Evolutionary conservation across 1,140 invertebrate genomes (phyloP).

Genomic region (Pseudomyrmex pallidus): DNA sequence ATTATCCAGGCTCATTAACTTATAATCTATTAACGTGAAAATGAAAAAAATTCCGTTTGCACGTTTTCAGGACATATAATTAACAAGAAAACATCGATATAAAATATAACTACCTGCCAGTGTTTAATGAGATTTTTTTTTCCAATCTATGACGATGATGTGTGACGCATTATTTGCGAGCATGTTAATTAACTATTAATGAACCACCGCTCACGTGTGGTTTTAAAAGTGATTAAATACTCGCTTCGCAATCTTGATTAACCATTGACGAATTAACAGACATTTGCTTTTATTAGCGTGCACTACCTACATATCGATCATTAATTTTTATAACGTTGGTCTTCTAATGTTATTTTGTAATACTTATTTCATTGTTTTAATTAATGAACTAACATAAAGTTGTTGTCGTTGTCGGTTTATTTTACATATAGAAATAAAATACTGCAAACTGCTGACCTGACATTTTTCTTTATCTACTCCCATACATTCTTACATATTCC

Average conservation of each 20-base stretch:
- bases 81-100: slow-evolving; percentile 36
- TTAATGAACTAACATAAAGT: background rate
- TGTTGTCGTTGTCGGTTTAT: background rate
- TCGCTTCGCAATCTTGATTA: background rate
- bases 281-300: background rate
- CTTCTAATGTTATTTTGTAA: no score
- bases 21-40: slow-evolving; percentile 33
- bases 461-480: no score
- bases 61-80: slow-evolving; percentile 25
- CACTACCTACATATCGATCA: background rate
- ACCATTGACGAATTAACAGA: background rate
- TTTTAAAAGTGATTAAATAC: slow-evolving; percentile 7
- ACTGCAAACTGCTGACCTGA: no score
- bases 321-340: no score
- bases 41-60: background rate
- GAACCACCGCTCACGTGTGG: background rate
- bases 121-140: slow-evolving; percentile 28
- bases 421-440: no score
- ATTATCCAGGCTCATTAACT: slow-evolving; percentile 30
- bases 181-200: slow-evolving; percentile 35
- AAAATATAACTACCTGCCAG: background rate
- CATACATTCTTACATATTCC: no score
- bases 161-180: background rate
- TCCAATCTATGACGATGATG: background rate
- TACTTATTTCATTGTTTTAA: no score